Base-by-base conservation (phyloP, 2,888 invertebrate species). In the Clunio marinus region DNA sequence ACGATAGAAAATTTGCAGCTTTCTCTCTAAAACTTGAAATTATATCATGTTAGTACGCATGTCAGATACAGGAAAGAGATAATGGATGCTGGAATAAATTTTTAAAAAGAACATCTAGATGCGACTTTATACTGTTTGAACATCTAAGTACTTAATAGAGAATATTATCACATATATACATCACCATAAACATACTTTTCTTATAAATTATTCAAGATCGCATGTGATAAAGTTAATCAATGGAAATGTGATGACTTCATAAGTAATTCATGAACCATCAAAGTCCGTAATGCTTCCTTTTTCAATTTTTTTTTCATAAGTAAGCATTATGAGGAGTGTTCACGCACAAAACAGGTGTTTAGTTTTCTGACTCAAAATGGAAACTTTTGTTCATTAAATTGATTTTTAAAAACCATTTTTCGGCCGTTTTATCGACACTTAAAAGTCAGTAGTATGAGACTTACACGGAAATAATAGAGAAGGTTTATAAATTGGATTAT, bases 191-290 rank as follows among this genome's bases (percentile, higher is more conserved):
- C n/a, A n/a, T n/a, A n/a, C n/a, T n/a, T n/a, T n/a, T n/a, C n/a
- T n/a, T n/a, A n/a, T n/a, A n/a, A n/a, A n/a, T n/a, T n/a, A n/a
- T n/a, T 32, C 35, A 32, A 2, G 51, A n/a, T 51, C 22, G 20
- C 51, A 22, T 51, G 51, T 22, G 17, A 20, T 51, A 13, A 51
- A 17, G 5, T 17, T 51, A 51, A 22, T 51, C 51, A 22, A 51
- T 32, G 13, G 17, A 46, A 55, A 66, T 25, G 66, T 66, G 66
- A 66, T 66, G 66, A 66, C 46, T 66, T 63, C 66, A 55, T 66
- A 35, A 20, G 22, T 55, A 27, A 66, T 66, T 66, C 35, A 66
- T 66, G 2, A 32, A 66, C 35, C 55, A 24, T 22, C 35, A 32
- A 32, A 32, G 35, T 8, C 35, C 7, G 7, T 32, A 32, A 32